Conservation (phyloP, 2,888 invertebrate species). For the Xiphydria camelus region DNA sequence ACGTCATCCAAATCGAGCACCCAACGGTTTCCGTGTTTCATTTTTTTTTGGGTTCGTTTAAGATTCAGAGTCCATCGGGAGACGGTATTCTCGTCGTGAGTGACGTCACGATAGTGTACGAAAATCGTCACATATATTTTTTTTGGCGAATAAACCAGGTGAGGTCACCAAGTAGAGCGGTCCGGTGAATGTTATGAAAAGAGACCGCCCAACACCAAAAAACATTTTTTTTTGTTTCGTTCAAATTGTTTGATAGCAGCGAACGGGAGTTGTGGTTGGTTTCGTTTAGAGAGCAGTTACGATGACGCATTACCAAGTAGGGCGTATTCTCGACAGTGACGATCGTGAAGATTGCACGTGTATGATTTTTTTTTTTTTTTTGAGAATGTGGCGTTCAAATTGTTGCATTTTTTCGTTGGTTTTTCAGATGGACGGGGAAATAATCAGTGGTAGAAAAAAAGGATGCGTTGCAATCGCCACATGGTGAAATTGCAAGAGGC, state of each 20-base stretch:
- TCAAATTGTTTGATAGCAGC: background rate
- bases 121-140: constrained; percentile 12
- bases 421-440: constrained; percentile 18
- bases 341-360: background rate
- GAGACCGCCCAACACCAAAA: constrained; percentile 1
- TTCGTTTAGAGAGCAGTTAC: background rate
- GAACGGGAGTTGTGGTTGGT: background rate
- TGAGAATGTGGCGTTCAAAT: no score
- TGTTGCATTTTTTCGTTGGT: constrained; percentile 3
- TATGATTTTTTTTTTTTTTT: constrained; percentile 7
- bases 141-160: constrained; percentile 31
- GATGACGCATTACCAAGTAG: background rate
- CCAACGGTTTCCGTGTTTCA: constrained; percentile 1
- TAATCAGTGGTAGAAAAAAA: constrained; percentile 12
- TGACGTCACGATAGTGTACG: background rate
- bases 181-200: constrained; percentile 32
- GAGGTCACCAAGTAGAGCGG: constrained; percentile 25
- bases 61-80: background rate
- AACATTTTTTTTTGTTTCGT: background rate
- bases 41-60: background rate
- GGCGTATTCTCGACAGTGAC: background rate
- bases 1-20: constrained; percentile 2
- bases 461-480: constrained; percentile 37
- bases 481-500: constrained; percentile 23
- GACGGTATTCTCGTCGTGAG: background rate